Evolutionary conservation across 2,113 vertebrate genomes (phyloP).

Genomic region (Balaenoptera acutorostrata): DNA sequence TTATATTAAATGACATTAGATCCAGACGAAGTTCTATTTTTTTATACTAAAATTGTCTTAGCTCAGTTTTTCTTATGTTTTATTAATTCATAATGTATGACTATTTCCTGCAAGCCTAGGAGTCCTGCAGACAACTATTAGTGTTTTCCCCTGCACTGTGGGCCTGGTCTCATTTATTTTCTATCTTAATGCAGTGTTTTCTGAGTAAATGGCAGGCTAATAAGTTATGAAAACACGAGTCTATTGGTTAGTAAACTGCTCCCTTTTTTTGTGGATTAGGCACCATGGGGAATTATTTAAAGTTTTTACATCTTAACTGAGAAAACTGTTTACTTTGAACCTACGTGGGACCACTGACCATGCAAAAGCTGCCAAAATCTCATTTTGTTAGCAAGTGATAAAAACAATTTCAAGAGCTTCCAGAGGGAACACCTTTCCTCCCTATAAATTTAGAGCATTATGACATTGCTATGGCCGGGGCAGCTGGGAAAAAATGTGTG

Average conservation of each 20-base stretch:
- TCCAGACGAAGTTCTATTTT: background rate
- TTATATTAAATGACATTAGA: background rate
- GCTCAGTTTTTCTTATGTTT: background rate
- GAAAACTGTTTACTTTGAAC: background rate
- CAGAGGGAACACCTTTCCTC: background rate
- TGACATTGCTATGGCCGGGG: background rate
- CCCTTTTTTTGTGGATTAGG: background rate
- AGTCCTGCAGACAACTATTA: background rate
- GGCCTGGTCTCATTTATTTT: background rate
- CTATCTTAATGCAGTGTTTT: background rate
- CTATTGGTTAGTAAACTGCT: background rate
- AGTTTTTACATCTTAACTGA: background rate
- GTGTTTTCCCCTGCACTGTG: background rate
- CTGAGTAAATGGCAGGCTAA: background rate
- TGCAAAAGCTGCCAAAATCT: background rate
- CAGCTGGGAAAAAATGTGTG: background rate
- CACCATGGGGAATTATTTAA: background rate
- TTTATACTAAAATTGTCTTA: background rate
- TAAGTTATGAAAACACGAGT: background rate
- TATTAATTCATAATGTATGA: background rate
- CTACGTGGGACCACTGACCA: background rate
- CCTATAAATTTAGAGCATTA: background rate
- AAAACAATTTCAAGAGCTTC: background rate
- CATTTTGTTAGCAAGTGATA: background rate
- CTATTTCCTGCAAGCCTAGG: background rate